Evolutionary conservation across 2,113 vertebrate species (phyloP).

Genomic region (Bothrops jararaca): DNA sequence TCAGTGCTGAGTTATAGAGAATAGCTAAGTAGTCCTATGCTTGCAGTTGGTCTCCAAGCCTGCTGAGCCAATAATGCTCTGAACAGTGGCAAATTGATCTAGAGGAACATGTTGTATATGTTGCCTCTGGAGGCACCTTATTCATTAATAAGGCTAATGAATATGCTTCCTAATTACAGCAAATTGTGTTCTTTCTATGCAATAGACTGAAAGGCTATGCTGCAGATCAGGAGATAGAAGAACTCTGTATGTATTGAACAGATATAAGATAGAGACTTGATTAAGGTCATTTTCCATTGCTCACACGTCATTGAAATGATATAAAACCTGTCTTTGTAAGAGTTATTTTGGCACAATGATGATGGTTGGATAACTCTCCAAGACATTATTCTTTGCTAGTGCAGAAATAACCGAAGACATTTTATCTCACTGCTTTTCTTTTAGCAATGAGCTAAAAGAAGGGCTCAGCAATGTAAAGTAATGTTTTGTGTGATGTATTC

Average conservation of each 20-base stretch:
- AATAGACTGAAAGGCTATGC: conserved; percentile 21
- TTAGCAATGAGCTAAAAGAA: conserved; percentile 3
- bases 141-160: conserved; percentile 43
- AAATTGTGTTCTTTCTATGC: conserved; percentile 1
- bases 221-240: conserved; percentile 24
- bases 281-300: not conserved
- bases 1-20: conserved; percentile 46
- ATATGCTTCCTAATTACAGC: conserved; percentile 18
- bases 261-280: not conserved
- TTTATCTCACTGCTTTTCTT: not conserved
- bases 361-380: not conserved
- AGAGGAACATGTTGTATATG: conserved; percentile 32
- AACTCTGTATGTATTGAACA: accelerated
- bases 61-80: not conserved
- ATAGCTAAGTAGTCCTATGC: conserved; percentile 39
- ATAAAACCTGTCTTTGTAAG: not conserved
- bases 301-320: not conserved
- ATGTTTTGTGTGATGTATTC: not conserved
- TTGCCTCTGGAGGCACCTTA: conserved; percentile 37
- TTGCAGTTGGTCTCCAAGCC: conserved; percentile 17
- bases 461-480: not conserved
- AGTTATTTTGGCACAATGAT: not conserved
- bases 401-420: not conserved
- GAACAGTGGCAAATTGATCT: conserved; percentile 16
- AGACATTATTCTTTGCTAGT: not conserved